Evolutionary conservation across 2,797 vertebrate species (phyloP).

Genomic region (Brachyrhaphis roseni): DNA sequence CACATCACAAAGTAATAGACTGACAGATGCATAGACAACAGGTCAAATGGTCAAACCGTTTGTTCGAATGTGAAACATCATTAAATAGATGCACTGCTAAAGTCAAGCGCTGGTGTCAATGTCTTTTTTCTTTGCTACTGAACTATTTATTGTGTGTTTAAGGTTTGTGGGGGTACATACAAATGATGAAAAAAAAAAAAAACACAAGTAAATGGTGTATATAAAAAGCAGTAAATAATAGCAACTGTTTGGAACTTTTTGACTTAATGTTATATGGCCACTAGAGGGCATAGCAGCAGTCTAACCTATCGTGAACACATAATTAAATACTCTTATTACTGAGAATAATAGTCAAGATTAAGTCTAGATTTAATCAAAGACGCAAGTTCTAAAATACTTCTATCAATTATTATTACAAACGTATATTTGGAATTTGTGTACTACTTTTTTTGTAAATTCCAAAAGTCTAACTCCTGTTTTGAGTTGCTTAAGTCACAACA

Average conservation of each 20-base stretch:
- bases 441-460: not conserved
- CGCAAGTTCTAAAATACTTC: not conserved
- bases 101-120: conserved; percentile 22
- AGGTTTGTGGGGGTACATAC: conserved; percentile 12
- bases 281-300: not conserved
- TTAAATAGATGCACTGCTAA: conserved; percentile 49
- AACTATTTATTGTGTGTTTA: conserved; percentile 8
- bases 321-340: not conserved
- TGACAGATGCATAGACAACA: conserved; percentile 72
- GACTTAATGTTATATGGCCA: not conserved
- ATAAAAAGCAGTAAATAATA: not conserved
- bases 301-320: not conserved
- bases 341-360: not conserved
- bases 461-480: not conserved
- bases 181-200: not conserved
- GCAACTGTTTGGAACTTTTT: not conserved
- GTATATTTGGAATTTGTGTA: not conserved
- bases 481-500: not conserved
- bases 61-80: conserved; percentile 65
- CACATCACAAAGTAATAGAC: conserved; percentile 66
- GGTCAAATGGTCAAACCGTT: conserved; percentile 74
- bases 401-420: not conserved
- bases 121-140: conserved; percentile 22
- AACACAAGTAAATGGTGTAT: no score
- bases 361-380: not conserved